Conservation (phyloP, 2,113 vertebrate genomes). For the Cryptotis parvus region DNA sequence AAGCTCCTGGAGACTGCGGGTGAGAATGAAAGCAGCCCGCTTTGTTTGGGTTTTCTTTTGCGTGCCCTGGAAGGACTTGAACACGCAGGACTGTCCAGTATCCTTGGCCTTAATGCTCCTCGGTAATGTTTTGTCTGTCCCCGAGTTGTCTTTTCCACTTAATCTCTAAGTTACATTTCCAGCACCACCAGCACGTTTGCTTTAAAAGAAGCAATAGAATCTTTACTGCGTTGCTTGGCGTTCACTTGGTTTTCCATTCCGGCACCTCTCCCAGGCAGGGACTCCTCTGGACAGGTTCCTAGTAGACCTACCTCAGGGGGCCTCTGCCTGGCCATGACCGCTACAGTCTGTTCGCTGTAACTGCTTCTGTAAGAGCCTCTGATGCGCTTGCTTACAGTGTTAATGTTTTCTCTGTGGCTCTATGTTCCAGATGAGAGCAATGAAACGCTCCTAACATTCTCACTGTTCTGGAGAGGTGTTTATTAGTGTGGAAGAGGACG, state of each 20-base stretch:
- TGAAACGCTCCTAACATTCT: conserved; percentile 26
- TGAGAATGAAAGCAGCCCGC: not conserved
- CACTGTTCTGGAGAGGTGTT: conserved; percentile 1
- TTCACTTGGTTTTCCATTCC: conserved; percentile 44
- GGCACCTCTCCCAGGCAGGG: conserved; percentile 21
- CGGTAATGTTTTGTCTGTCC: not conserved
- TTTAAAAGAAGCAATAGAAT: conserved; percentile 52
- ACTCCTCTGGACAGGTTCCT: not conserved
- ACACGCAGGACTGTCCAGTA: not conserved
- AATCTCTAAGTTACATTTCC: conserved; percentile 10
- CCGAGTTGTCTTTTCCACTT: not conserved
- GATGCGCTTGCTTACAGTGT: not conserved
- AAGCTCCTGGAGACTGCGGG: not conserved
- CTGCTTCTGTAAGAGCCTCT: not conserved
- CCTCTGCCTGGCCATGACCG: not conserved
- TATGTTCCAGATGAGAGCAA: conserved; percentile 35
- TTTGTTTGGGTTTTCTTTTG: not conserved
- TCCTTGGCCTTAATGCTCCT: not conserved
- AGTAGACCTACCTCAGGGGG: not conserved
- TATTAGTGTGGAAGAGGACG: conserved; percentile 6
- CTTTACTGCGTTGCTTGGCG: not conserved
- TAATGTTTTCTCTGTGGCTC: conserved; percentile 34
- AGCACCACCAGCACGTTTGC: not conserved
- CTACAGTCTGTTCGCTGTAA: conserved; percentile 41
- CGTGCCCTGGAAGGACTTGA: not conserved